phyloP scores from a whole-genome alignment of 2,888 invertebrate genomes.

The Callyntrura guangdongensis region DNA sequence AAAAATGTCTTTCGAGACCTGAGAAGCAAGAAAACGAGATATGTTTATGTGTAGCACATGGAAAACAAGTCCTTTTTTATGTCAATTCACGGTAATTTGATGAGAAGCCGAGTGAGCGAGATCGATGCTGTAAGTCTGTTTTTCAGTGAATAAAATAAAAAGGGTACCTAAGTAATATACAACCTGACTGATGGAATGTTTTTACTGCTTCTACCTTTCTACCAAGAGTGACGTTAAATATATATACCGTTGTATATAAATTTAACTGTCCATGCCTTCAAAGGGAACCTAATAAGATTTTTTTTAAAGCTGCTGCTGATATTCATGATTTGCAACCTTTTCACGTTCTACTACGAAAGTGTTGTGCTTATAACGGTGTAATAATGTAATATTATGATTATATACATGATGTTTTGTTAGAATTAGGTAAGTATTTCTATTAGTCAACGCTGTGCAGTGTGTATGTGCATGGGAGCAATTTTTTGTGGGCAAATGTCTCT shows the following conservation, averaged over 20 bases:
- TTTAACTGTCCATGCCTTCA: not conserved
- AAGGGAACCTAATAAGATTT: not conserved
- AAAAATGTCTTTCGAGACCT: not conserved
- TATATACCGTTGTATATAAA: too few species aligned
- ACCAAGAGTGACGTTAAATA: not conserved
- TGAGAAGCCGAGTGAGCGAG: not conserved
- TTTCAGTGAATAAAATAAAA: not conserved
- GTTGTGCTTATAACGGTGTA: not conserved
- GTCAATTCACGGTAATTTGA: slow-evolving; percentile 29
- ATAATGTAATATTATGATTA: not conserved
- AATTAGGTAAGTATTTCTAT: slow-evolving; percentile 18
- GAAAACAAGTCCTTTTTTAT: not conserved
- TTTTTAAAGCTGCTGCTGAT: slow-evolving; percentile 5
- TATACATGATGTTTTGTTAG: not conserved
- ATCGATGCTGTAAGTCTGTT: not conserved
- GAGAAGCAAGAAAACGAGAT: not conserved
- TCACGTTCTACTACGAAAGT: not conserved
- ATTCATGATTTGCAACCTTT: slow-evolving; percentile 3
- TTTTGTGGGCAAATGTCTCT: slow-evolving; percentile 53
- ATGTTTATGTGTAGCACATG: not conserved
- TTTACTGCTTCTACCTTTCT: not conserved
- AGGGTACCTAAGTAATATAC: not conserved
- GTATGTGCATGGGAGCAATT: not conserved
- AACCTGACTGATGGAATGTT: not conserved
- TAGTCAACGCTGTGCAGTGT: not conserved